Base-by-base conservation (phyloP, 2,888 invertebrate genomes). In the Aporophyla nigra region DNA sequence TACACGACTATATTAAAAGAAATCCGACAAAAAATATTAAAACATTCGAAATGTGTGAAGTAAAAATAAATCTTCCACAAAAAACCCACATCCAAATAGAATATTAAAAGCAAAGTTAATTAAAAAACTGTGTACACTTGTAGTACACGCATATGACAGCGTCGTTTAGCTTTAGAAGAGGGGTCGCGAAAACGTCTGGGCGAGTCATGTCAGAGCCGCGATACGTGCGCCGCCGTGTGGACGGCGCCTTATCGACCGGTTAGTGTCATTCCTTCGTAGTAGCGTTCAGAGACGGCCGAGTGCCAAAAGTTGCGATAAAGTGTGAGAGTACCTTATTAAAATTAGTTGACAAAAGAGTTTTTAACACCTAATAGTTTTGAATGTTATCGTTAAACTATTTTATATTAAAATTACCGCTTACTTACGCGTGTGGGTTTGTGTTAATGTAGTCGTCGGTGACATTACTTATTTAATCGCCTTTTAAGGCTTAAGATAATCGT, bases 351-450 rank as follows among this genome's bases (percentile, higher is more conserved):
- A 68, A 89, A 85, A 88, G 80, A 80, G 80, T 86, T 86, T 84
- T 84, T 85, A 90, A 91, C 86, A 89, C 87, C 89, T 90, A 90
- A 87, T 86, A 87, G 88, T 87, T 87, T 65, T 86, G 84, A 88
- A 87, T 85, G 83, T 88, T 90, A 88, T 84, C 83, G 81, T 86
- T 90, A 87, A 89, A 87, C 87, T 91, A 90, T 83, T 85, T 86
- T 88, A 87, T 90, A 89, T 90, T 89, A 90, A 90, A 89, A 86
- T 84, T 88, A 90, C 84, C 89, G 90, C 93, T 93, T 92, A 93
- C 83, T 91, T 92, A 95, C 94, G 93, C 96, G 95, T 95, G 96
- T 96, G 95, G 96, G 96, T 96, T 96, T 96, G 96, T 96, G 96
- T 96, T 91, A 93, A 94, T 96, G 96, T 91, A 95, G 96, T 95